Evolutionary conservation across 1,140 invertebrate species (phyloP).

Genomic region (Metopolophium dirhodum): DNA sequence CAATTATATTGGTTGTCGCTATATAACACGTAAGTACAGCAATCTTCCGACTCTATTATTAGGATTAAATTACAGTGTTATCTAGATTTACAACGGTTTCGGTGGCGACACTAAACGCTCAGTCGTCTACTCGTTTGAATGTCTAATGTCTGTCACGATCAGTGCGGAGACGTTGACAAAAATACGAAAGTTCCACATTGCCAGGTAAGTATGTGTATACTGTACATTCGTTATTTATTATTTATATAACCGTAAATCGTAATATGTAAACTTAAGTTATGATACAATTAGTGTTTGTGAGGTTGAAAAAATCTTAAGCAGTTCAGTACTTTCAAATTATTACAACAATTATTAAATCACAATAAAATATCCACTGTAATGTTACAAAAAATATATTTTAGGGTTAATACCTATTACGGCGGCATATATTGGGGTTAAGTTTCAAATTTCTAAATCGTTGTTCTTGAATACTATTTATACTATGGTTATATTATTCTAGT

Average conservation of each 20-base stretch:
- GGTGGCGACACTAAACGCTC: conserved; percentile 3
- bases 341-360: not conserved
- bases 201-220: not conserved
- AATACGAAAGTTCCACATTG: not conserved
- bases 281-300: not conserved
- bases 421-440: too few species aligned
- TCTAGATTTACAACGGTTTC: conserved; percentile 4
- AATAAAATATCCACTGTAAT: not conserved
- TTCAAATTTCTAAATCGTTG: too few species aligned
- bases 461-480: too few species aligned
- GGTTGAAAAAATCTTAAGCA: not conserved
- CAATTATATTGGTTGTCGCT: not conserved
- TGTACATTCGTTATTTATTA: too few species aligned
- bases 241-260: not conserved
- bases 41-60: not conserved
- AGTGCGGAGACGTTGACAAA: not conserved
- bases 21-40: not conserved
- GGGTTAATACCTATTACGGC: too few species aligned
- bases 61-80: not conserved
- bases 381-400: too few species aligned
- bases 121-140: not conserved
- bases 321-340: not conserved
- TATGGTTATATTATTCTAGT: too few species aligned
- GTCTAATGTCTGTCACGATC: not conserved
- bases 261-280: not conserved